Conservation (phyloP, 1,140 invertebrate species). For the Zaprionus capensis region DNA sequence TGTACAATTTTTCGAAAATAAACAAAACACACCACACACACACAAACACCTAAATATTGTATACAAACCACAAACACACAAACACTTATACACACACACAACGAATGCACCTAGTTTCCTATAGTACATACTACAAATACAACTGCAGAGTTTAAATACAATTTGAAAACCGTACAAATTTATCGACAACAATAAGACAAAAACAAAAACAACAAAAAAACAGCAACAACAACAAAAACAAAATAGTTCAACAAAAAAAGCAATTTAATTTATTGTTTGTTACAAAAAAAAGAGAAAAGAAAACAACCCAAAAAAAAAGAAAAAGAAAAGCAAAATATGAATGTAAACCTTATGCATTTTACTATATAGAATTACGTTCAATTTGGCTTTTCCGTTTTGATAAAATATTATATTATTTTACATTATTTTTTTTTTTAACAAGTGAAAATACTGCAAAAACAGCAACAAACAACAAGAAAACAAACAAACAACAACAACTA, state of each 20-base stretch:
- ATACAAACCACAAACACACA: constrained; percentile 32
- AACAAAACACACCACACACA: constrained; percentile 54
- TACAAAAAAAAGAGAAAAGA: constrained; percentile 29
- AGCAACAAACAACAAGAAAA: constrained; percentile 50
- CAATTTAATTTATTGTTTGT: constrained; percentile 60
- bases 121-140: constrained; percentile 63
- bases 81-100: constrained; percentile 42
- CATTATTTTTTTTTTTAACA: constrained; percentile 29
- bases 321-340: constrained; percentile 24
- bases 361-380: constrained; percentile 10
- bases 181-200: constrained; percentile 55
- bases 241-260: constrained; percentile 26
- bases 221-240: constrained; percentile 20
- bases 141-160: constrained; percentile 45
- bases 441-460: constrained; percentile 30
- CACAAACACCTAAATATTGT: constrained; percentile 47
- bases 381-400: constrained; percentile 45
- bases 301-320: constrained; percentile 23
- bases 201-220: constrained; percentile 28
- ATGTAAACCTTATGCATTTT: constrained; percentile 62
- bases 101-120: constrained; percentile 74
- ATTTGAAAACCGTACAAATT: constrained; percentile 77
- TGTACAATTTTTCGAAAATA: constrained; percentile 54
- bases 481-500: constrained; percentile 44
- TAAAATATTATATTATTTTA: constrained; percentile 31